Evolutionary conservation across 1,140 invertebrate species (phyloP), one percentile per base, ranked within the genome.

Genomic region (Drosophila seguyi): DNA sequence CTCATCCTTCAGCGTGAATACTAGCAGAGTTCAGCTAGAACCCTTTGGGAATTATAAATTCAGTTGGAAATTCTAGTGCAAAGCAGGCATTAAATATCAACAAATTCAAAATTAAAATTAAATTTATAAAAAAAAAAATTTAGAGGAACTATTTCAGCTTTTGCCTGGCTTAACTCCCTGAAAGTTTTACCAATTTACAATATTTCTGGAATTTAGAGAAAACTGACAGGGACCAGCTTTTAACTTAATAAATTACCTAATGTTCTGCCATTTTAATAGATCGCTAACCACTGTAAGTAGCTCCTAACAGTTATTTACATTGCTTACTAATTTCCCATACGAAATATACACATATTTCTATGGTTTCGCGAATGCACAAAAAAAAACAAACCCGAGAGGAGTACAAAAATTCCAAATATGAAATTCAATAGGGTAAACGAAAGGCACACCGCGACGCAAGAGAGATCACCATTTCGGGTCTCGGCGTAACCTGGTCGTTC

Each of bases 271-370:
- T 4, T 13, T 50, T 1, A 4, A 36, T 36, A 36, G 2, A 2
- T 0, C 2, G 1, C 3, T 1, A 8, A 16, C 50, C 34, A 53
- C 31, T 38, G 52, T 90, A 90, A 79, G 81, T 90, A 79, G 75
- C 78, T 65, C 69, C 85, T 90, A 90, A 90, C 85, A 74, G 85
- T 90, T 90, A 90, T 90, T 90, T 90, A 85, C 86, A 90, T 90
- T 90, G 86, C 74, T 65, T 57, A 62, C 79, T 90, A 90, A 90
- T 90, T 86, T 90, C 67, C 16, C 76, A 69, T 69, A 55, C 47
- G 36, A 82, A 69, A 73, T 50, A 73, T 56, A 48, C 42, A 38
- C 39, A 72, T 59, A 78, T 79, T 90, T 76, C 60, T 81, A 85
- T 52, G 81, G 85, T 75, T 90, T 90, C 81, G 45, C 74, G 31